Evolutionary conservation across 2,888 invertebrate genomes (phyloP).

Genomic region (Synanthedon andrenaeformis): DNA sequence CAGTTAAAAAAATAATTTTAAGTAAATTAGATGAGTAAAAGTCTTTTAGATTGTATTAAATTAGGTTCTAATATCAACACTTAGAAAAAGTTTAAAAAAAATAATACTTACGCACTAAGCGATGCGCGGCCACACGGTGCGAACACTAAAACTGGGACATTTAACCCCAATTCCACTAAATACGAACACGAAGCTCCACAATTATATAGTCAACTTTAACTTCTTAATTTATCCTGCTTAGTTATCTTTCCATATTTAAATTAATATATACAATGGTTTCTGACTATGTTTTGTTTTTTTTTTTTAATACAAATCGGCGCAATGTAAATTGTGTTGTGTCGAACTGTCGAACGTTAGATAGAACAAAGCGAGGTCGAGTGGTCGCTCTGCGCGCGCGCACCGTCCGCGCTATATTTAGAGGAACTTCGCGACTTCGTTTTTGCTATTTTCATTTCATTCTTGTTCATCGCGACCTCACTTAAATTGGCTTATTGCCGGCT

Average conservation of each 20-base stretch:
- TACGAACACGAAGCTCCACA: conserved; percentile 6
- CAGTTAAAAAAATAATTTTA: too few relatives aligned
- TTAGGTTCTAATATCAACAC: too few relatives aligned
- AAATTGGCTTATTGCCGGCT: conserved; percentile 31
- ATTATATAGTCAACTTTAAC: too few relatives aligned
- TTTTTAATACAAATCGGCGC: neutral
- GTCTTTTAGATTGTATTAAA: too few relatives aligned
- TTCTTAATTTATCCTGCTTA: too few relatives aligned
- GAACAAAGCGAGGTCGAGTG: conserved; percentile 42
- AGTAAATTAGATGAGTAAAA: too few relatives aligned
- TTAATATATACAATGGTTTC: too few relatives aligned
- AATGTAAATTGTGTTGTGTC: neutral
- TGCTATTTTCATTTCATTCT: conserved; percentile 69
- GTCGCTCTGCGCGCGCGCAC: conserved; percentile 21
- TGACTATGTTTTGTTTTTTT: too few relatives aligned
- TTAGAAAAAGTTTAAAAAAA: neutral
- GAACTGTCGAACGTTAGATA: neutral
- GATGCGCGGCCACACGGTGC: conserved; percentile 25
- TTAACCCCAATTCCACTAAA: conserved; percentile 24
- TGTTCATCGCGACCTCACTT: conserved; percentile 43
- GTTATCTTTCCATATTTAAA: too few relatives aligned
- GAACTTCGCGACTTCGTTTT: conserved; percentile 63
- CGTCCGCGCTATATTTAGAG: conserved; percentile 59
- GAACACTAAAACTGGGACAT: conserved; percentile 33
- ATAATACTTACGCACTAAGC: conserved; percentile 34